Conservation (phyloP, 1,140 invertebrate genomes). For the Tachypleus tridentatus region DNA sequence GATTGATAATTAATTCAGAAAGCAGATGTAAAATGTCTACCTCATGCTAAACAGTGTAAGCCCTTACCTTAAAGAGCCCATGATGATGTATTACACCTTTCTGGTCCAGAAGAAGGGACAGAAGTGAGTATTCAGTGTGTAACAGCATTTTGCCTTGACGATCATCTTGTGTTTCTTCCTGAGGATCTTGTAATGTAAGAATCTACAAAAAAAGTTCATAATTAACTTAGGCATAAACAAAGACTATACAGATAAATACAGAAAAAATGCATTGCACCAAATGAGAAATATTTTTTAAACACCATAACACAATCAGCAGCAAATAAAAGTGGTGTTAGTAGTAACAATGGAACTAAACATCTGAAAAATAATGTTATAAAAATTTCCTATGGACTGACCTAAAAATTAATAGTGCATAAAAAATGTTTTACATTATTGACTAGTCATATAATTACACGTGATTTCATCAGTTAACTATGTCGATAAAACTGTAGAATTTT, state of each 20-base stretch:
- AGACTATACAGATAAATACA: background rate
- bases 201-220: slow-evolving; percentile 33
- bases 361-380: too few species aligned
- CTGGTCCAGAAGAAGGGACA: slow-evolving; percentile 54
- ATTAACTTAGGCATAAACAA: slow-evolving; percentile 7
- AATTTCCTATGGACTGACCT: too few species aligned
- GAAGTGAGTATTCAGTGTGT: slow-evolving; percentile 63
- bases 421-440: too few species aligned
- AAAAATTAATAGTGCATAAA: too few species aligned
- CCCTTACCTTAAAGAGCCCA: slow-evolving; percentile 61
- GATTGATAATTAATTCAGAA: too few species aligned
- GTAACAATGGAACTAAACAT: too few species aligned
- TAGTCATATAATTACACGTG: too few species aligned
- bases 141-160: slow-evolving; percentile 67
- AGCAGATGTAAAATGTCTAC: too few species aligned
- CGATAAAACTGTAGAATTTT: background rate
- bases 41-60: background rate
- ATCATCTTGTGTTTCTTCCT: slow-evolving; percentile 59
- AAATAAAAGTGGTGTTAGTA: too few species aligned
- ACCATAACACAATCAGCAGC: too few species aligned
- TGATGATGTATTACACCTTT: slow-evolving; percentile 65
- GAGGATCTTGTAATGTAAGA: slow-evolving; percentile 41
- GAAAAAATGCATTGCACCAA: too few species aligned
- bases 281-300: too few species aligned
- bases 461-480: background rate